Evolutionary conservation across 2,888 invertebrate species (phyloP), one percentile per base, ranked within the genome.

Genomic region (Synanthedon formicaeformis): DNA sequence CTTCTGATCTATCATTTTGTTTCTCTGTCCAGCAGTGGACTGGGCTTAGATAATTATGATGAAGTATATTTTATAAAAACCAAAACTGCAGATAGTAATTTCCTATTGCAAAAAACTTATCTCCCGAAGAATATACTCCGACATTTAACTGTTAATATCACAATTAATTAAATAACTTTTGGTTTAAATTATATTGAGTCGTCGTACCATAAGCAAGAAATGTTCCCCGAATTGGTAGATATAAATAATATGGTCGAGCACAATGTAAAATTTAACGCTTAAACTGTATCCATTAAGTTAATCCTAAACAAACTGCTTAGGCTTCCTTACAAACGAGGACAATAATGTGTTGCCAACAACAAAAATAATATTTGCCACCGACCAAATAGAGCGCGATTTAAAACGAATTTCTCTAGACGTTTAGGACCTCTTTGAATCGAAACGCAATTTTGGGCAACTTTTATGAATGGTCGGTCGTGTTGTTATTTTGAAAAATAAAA

Each of bases 381-480:
- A 10, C n/a, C 8, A 16, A 49, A 34, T n/a, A 50, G n/a, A 40
- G 34, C 14, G 6, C 34, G n/a, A 50, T 34, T 34, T 50, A 3
- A 27, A 34, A 50, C 14, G 34, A 34, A 50, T 40, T 18, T 10
- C 34, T 10, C 34, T 10, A 1, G 40, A 5, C 40, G 50, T 14
- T 40, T 50, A 34, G n/a, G 49, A 50, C 14, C 50, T 34, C 12
- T 50, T 52, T 60, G 55, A 57, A 60, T 61, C 53, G 53, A 55
- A 53, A 49, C 34, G 34, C 45, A 53, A 53, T 53, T 45, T 27
- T 51, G 56, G 54, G 59, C 58, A 59, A 62, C 56, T 63, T 73
- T 75, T 75, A 72, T 81, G 80, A 82, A 81, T 81, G 78, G 72
- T 73, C 73, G 71, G 77, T 69, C 72, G 70, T 65, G 69, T 68